phyloP scores from a whole-genome alignment of 2,113 vertebrate genomes.

The Enhydra lutris region DNA sequence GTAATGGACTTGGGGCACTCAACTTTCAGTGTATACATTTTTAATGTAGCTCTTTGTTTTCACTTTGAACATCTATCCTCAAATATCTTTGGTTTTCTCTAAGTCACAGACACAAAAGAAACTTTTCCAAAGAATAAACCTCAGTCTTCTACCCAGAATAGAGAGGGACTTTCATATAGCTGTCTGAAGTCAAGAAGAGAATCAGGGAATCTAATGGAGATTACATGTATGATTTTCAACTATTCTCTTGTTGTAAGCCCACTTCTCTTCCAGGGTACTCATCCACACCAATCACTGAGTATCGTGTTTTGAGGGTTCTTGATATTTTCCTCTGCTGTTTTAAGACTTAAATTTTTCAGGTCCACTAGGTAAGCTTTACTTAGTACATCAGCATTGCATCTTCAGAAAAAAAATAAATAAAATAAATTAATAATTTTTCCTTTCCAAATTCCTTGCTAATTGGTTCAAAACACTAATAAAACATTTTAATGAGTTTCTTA shows the following conservation, averaged over 20 bases:
- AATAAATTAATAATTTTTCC: neutral
- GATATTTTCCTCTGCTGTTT: neutral
- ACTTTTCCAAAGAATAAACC: neutral
- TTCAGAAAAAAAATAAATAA: neutral
- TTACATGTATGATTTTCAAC: neutral
- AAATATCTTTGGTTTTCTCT: neutral
- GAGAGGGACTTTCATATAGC: neutral
- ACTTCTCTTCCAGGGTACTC: neutral
- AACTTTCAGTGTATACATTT: neutral
- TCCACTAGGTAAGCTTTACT: neutral
- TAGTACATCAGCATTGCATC: neutral
- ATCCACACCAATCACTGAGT: rapidly evolving
- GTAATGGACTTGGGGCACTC: neutral
- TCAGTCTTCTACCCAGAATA: neutral
- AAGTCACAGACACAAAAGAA: neutral
- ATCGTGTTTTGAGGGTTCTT: neutral
- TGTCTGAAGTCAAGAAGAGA: neutral
- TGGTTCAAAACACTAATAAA: neutral
- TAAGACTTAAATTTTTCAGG: neutral
- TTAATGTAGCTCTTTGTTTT: neutral
- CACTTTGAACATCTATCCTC: neutral
- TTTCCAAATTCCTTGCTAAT: neutral
- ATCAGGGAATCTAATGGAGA: neutral
- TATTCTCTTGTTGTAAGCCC: neutral
- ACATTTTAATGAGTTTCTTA: neutral